Conservation (phyloP, 1,140 invertebrate genomes). For the Drosophila subpulchrella region DNA sequence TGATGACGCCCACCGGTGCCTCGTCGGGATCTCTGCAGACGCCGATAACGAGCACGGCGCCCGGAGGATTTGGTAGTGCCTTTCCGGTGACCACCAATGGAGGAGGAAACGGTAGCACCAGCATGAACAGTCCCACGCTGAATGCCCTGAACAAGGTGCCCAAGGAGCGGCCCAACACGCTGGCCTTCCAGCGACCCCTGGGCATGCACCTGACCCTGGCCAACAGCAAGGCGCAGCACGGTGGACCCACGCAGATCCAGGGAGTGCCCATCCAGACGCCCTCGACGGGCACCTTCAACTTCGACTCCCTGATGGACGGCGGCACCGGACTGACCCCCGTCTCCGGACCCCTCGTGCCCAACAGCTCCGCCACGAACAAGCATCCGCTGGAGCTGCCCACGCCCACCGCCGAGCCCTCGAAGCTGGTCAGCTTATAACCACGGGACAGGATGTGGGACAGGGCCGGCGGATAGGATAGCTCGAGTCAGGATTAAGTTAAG, state of each 20-base stretch:
- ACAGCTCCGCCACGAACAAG: slow-evolving; percentile 89
- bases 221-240: slow-evolving; percentile 31
- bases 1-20: slow-evolving; percentile 63
- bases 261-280: slow-evolving; percentile 95
- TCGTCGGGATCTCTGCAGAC: slow-evolving; percentile 70
- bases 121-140: slow-evolving; percentile 63
- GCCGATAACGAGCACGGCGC: slow-evolving; percentile 62
- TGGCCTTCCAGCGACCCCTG: slow-evolving; percentile 80
- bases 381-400: slow-evolving; percentile 88
- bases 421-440: slow-evolving; percentile 91
- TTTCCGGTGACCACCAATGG: slow-evolving; percentile 37
- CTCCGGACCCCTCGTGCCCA: slow-evolving; percentile 88
- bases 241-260: slow-evolving; percentile 87
- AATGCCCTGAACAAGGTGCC: slow-evolving; percentile 85
- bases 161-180: slow-evolving; percentile 87
- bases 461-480: slow-evolving; percentile 12
- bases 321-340: slow-evolving; percentile 95
- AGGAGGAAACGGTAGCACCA: not conserved
- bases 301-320: slow-evolving; percentile 96
- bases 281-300: slow-evolving; percentile 94
- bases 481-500: slow-evolving; percentile 74
- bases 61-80: slow-evolving; percentile 47
- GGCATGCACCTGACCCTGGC: slow-evolving; percentile 36
- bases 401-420: slow-evolving; percentile 88
- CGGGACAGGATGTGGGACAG: slow-evolving; percentile 59